Base-by-base conservation (phyloP, 2,888 invertebrate species). In the Sepioteuthis lessoniana region DNA sequence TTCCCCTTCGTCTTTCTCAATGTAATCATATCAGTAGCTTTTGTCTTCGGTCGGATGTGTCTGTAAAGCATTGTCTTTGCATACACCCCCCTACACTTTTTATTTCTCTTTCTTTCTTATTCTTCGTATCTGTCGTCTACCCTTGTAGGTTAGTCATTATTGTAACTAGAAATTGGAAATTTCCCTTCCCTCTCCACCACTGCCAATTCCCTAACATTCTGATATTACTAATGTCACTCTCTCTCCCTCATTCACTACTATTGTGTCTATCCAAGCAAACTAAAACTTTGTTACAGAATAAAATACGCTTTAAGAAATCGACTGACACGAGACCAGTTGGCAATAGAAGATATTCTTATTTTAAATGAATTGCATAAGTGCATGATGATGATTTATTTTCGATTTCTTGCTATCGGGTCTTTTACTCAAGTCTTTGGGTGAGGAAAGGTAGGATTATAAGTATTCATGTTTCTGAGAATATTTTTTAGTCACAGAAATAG, bases 1-100 rank as follows among this genome's bases (percentile, higher is more conserved):
- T 19, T n/a, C 1, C n/a, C 28, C 55, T 76, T 35, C 19, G n/a
- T 76, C 76, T 19, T 76, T 76, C 76, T 35, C 76, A 35, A 76
- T n/a, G 76, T 76, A 76, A 76, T 76, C 76, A 76, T 76, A 76
- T 76, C 76, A 76, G 76, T 76, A n/a, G 76, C 76, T 76, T 76
- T 76, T 76, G 76, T 35, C 76, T 76, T 35, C 76, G 25, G n/a
- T 35, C 10, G 35, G 76, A n/a, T 76, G 76, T 16, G 76, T 76
- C 76, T n/a, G 76, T 76, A 13, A 76, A 76, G 76, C 76, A 76
- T 76, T 76, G 76, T 76, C 55, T 76, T 16, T 76, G 16, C 42
- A 42, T 7, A 3, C 42, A 3, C 42, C 7, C 7, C 76, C 76
- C 35, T n/a, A n/a, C n/a, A n/a, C n/a, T n/a, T n/a, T n/a, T n/a